Evolutionary conservation across 2,888 invertebrate genomes (phyloP).

Genomic region (Panorpa germanica): DNA sequence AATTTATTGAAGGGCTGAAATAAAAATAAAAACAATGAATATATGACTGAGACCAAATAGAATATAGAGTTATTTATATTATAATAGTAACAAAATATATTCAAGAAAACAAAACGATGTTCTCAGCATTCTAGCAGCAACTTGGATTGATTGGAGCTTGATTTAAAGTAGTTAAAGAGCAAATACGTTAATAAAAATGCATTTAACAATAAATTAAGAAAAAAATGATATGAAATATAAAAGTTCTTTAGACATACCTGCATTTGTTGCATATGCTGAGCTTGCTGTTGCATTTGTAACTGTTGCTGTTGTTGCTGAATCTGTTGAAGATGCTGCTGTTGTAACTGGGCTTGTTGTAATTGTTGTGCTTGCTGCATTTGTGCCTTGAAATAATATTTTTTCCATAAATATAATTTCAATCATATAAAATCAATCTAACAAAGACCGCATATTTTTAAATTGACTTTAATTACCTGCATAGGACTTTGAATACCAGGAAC

Average conservation of each 20-base stretch:
- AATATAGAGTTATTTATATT: too few relatives aligned
- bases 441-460: too few relatives aligned
- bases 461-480: conserved; percentile 17
- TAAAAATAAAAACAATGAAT: too few relatives aligned
- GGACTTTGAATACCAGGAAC: conserved; percentile 32
- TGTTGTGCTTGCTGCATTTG: conserved; percentile 35
- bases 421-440: too few relatives aligned
- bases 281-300: conserved; percentile 21
- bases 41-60: too few relatives aligned
- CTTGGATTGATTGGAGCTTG: too few relatives aligned
- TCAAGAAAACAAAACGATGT: too few relatives aligned
- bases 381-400: conserved; percentile 4
- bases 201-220: conserved; percentile 10
- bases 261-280: conserved; percentile 30
- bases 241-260: conserved; percentile 30
- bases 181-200: conserved; percentile 14
- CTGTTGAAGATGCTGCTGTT: conserved; percentile 36
- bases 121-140: too few relatives aligned
- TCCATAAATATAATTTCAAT: background rate
- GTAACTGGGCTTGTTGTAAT: conserved; percentile 30
- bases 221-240: conserved; percentile 10
- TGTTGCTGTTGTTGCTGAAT: conserved; percentile 22
- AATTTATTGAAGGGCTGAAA: too few relatives aligned
- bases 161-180: conserved; percentile 10
- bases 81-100: too few relatives aligned